Percentiles rank a stretch among this genome's conserved stretches.
Evolutionary conservation across 2,888 invertebrate species (phyloP).

Genomic region (Tenthredo scrophulariae): DNA sequence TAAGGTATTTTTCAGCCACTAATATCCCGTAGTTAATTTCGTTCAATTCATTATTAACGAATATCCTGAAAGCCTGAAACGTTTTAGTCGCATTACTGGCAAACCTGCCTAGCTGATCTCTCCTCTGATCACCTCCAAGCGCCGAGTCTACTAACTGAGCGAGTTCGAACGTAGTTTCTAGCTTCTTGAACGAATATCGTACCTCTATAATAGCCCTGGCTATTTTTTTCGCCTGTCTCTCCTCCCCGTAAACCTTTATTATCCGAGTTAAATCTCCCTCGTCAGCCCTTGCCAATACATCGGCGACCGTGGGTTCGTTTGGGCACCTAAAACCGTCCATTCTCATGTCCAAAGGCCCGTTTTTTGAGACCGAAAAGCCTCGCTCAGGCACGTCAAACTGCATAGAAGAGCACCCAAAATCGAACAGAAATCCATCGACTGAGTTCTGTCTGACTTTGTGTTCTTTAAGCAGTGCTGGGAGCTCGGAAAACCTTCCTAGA

Average conservation of each 20-base stretch:
- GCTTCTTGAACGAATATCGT: slow-evolving; percentile 86
- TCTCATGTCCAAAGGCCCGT: slow-evolving; percentile 96
- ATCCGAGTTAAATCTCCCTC: slow-evolving; percentile 90
- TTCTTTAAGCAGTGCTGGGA: slow-evolving; percentile 84
- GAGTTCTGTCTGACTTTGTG: slow-evolving; percentile 82
- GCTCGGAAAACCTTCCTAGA: slow-evolving; percentile 92
- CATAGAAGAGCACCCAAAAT: slow-evolving; percentile 97
- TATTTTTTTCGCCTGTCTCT: slow-evolving; percentile 91
- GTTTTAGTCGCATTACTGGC: slow-evolving; percentile 94
- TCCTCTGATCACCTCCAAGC: slow-evolving; percentile 79
- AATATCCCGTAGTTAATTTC: slow-evolving; percentile 94
- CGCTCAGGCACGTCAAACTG: slow-evolving; percentile 91
- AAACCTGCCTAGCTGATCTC: slow-evolving; percentile 88
- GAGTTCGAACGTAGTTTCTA: slow-evolving; percentile 91
- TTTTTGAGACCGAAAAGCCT: slow-evolving; percentile 91
- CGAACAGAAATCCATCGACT: slow-evolving; percentile 94
- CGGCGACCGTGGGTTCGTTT: slow-evolving; percentile 90
- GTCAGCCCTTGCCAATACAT: slow-evolving; percentile 89
- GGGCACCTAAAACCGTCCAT: slow-evolving; percentile 91
- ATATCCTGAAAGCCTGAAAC: slow-evolving; percentile 95
- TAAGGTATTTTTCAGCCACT: slow-evolving; percentile 88
- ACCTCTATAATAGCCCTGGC: slow-evolving; percentile 93
- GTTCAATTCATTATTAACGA: slow-evolving; percentile 97
- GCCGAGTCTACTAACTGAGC: slow-evolving; percentile 86
- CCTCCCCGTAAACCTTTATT: slow-evolving; percentile 95